These are phyloP conservation scores for Melangyna quadrimaculata DNA, from an alignment of 2,888 invertebrate species.

Conservation along the genomic window DNA sequence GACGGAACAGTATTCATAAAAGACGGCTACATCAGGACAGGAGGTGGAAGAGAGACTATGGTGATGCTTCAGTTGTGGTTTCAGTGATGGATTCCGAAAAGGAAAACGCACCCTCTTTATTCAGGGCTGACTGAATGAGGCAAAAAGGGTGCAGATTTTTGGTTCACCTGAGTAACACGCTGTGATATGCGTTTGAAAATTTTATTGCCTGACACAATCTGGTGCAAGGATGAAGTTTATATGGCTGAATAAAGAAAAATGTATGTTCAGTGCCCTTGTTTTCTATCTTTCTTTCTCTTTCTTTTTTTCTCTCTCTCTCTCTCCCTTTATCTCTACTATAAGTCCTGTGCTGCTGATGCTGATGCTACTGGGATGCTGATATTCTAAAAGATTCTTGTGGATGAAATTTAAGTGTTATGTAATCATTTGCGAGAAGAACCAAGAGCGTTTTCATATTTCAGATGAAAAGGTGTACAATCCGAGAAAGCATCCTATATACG, in stretches of 20 bases:
- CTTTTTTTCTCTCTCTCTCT: neutral
- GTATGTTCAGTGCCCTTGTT: constrained; percentile 15
- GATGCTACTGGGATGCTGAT: neutral
- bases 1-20: neutral
- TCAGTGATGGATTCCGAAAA: constrained; percentile 63
- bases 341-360: neutral
- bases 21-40: neutral
- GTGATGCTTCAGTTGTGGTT: neutral
- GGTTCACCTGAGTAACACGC: constrained; percentile 69
- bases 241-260: constrained; percentile 60
- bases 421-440: constrained; percentile 40
- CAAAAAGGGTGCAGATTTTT: constrained; percentile 53
- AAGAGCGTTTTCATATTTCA: neutral
- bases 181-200: constrained; percentile 71
- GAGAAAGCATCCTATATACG: neutral
- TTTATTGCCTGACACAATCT: constrained; percentile 71
- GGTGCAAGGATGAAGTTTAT: constrained; percentile 68
- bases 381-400: constrained; percentile 26
- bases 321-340: neutral
- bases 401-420: constrained; percentile 65
- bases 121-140: constrained; percentile 10
- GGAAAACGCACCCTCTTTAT: constrained; percentile 7
- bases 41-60: neutral
- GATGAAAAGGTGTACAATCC: neutral
- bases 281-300: neutral